Conservation (phyloP, 2,888 invertebrate genomes). For the Micoletzkya japonica region DNA sequence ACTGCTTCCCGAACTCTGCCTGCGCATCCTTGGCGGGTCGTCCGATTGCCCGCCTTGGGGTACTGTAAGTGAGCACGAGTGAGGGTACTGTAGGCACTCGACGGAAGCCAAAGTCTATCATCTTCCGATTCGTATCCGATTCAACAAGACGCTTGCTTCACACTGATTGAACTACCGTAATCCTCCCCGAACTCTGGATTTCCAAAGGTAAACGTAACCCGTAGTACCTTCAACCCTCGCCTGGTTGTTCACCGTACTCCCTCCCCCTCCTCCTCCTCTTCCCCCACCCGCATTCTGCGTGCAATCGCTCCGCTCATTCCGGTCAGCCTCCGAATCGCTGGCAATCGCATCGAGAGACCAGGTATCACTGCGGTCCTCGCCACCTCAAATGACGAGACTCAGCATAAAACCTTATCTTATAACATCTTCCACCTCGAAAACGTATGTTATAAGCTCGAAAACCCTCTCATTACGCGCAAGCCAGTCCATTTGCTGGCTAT, state of each 20-base stretch:
- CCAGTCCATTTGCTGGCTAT: too few relatives aligned
- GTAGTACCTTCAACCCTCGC: neutral
- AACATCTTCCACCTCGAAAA: too few relatives aligned
- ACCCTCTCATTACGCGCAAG: too few relatives aligned
- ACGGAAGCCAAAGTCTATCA: too few relatives aligned
- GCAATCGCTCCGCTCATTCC: conserved; percentile 12
- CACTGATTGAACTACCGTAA: neutral
- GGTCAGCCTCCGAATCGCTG: conserved; percentile 80
- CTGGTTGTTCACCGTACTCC: neutral
- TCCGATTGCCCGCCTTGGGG: too few relatives aligned
- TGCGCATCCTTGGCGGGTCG: too few relatives aligned
- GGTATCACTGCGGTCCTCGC: conserved; percentile 71
- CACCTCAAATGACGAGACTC: neutral
- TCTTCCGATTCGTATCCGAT: neutral
- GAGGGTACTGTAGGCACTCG: too few relatives aligned
- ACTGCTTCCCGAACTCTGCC: too few relatives aligned
- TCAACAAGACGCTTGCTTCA: neutral
- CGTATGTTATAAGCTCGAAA: too few relatives aligned
- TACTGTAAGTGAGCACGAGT: too few relatives aligned
- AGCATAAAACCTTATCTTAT: too few relatives aligned
- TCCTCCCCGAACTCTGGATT: neutral
- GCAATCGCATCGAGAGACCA: conserved; percentile 98
- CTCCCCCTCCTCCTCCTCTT: conserved; percentile 7
- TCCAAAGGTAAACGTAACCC: neutral
- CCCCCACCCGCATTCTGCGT: neutral